Conservation (phyloP, 2,797 vertebrate species). For the Sebastes iracundus region DNA sequence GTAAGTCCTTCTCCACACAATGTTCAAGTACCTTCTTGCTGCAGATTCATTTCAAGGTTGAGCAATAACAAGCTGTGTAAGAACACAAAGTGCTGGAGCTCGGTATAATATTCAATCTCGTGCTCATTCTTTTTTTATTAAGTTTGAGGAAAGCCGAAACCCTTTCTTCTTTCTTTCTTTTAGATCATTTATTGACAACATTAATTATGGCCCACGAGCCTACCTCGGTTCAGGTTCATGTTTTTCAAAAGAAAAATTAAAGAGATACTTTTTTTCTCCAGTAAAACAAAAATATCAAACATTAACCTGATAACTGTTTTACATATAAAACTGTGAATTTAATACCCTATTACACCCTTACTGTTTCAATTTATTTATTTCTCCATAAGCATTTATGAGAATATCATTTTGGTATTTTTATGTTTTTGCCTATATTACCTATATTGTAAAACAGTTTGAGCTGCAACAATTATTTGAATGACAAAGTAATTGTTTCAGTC, state of each 20-base stretch:
- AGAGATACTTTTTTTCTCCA: not conserved
- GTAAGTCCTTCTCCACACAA: not conserved
- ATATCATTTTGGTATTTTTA: not conserved
- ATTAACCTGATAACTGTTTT: not conserved
- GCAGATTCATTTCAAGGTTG: not conserved
- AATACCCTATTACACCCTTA: not conserved
- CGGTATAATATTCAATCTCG: not conserved
- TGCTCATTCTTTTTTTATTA: not conserved
- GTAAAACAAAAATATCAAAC: not conserved
- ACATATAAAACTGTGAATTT: not conserved
- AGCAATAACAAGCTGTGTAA: not conserved
- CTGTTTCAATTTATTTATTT: not conserved
- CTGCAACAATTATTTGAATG: not conserved
- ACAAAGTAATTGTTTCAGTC: not conserved
- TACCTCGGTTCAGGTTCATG: not conserved
- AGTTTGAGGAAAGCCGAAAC: not conserved
- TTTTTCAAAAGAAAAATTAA: not conserved
- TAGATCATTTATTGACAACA: not conserved
- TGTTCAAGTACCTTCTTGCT: not conserved
- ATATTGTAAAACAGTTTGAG: not conserved
- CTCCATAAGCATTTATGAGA: not conserved
- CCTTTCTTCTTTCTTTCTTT: not conserved
- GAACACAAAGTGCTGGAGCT: not conserved
- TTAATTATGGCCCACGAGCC: not conserved
- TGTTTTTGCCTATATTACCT: not conserved